phyloP scores from a whole-genome alignment of 2,113 vertebrate genomes.

The Azemiops feae region DNA sequence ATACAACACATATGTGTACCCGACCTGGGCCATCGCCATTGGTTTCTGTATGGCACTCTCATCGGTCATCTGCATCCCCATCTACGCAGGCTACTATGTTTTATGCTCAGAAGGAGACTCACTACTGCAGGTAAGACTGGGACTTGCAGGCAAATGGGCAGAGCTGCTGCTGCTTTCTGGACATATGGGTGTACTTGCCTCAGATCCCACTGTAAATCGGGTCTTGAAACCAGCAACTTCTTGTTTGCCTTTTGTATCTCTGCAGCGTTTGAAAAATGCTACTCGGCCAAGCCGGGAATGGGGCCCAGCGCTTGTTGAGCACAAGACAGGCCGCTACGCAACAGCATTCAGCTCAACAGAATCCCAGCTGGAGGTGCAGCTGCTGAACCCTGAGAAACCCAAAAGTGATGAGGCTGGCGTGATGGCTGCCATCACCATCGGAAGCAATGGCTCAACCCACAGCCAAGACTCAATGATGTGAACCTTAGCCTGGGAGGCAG shows the following conservation, averaged over 20 bases:
- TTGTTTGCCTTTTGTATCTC: not conserved
- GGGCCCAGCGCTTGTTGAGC: constrained; percentile 90
- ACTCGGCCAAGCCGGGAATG: constrained; percentile 86
- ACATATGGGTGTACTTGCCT: not conserved
- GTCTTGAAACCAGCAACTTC: not conserved
- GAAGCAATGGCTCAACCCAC: constrained; percentile 90
- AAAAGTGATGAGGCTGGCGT: constrained; percentile 73
- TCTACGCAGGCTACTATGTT: constrained; percentile 89
- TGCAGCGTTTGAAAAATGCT: constrained; percentile 90
- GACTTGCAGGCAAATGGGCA: not conserved
- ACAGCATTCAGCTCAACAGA: constrained; percentile 68
- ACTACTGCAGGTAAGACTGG: constrained; percentile 84
- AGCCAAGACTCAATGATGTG: constrained; percentile 89
- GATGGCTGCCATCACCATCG: constrained; percentile 77
- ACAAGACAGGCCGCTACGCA: constrained; percentile 90
- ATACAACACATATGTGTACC: constrained; percentile 92
- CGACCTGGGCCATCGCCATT: constrained; percentile 88
- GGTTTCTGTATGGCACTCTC: constrained; percentile 95
- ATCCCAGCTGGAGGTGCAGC: constrained; percentile 80
- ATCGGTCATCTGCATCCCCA: constrained; percentile 93
- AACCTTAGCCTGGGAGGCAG: constrained; percentile 43
- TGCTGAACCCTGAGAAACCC: constrained; percentile 82
- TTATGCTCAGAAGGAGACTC: constrained; percentile 85
- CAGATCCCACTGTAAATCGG: not conserved
- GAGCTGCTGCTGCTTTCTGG: not conserved